phyloP scores from a whole-genome alignment of 2,797 vertebrate genomes.

The Periophthalmus magnuspinnatus region DNA sequence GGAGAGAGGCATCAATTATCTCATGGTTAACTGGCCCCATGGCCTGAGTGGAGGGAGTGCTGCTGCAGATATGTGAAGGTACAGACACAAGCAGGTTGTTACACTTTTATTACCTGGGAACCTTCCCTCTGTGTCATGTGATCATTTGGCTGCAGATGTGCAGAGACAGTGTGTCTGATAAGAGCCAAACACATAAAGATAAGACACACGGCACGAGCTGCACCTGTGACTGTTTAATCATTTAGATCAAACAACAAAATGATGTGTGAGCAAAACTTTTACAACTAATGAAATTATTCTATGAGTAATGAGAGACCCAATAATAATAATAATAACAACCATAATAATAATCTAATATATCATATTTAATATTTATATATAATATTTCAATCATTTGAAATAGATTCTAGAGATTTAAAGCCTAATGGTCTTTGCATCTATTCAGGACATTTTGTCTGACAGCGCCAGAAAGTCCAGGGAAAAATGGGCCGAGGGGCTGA shows the following conservation, averaged over 20 bases:
- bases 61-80: slow-evolving; percentile 31
- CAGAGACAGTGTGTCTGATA: slow-evolving; percentile 15
- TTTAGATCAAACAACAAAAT: not conserved
- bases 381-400: not conserved
- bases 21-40: slow-evolving; percentile 75
- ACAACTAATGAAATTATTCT: not conserved
- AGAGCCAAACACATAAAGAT: slow-evolving; percentile 40
- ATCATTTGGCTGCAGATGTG: slow-evolving; percentile 52
- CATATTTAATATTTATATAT: not conserved
- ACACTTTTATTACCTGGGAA: slow-evolving; percentile 71
- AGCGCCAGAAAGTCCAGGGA: not conserved
- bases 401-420: not conserved
- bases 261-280: not conserved
- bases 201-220: slow-evolving; percentile 17
- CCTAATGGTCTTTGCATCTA: not conserved
- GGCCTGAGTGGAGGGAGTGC: slow-evolving; percentile 45
- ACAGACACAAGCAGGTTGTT: slow-evolving; percentile 57
- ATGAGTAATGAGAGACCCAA: not conserved
- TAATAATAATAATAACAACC: not conserved
- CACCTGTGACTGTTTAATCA: not conserved
- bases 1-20: slow-evolving; percentile 70
- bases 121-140: slow-evolving; percentile 46
- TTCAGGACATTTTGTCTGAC: slow-evolving; percentile 1
- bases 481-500: slow-evolving; percentile 13
- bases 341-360: too few relatives aligned